phyloP scores from a whole-genome alignment of 2,797 vertebrate genomes.

The Hybognathus amarus region DNA sequence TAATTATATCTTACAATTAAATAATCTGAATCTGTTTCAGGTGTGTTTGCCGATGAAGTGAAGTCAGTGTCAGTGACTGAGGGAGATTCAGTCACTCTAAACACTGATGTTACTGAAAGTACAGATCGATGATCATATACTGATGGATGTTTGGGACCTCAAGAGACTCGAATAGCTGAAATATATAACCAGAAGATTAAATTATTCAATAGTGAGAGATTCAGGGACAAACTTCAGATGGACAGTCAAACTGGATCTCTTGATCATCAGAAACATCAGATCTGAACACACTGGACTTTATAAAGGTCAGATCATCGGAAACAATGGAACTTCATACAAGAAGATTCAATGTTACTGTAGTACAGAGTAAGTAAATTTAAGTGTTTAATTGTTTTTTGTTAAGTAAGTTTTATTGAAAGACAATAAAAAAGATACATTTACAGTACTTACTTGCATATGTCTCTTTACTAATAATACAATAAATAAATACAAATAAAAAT shows the following conservation, averaged over 20 bases:
- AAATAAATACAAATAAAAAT: no score
- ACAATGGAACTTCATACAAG: neutral
- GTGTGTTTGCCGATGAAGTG: neutral
- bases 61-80: conserved; percentile 12
- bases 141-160: conserved; percentile 30
- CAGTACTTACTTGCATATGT: no score
- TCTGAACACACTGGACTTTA: neutral
- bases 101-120: neutral
- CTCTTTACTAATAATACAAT: no score
- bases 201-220: no score
- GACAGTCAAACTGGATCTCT: conserved; percentile 22
- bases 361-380: neutral
- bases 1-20: no score
- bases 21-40: no score
- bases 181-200: neutral
- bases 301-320: rapidly evolving
- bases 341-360: neutral
- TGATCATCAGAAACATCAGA: conserved; percentile 23
- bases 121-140: rapidly evolving
- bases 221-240: neutral
- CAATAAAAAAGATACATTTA: no score
- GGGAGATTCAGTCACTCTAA: conserved; percentile 3
- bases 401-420: no score
- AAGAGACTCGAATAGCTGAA: neutral
- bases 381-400: no score